phyloP scores from a whole-genome alignment of 2,113 vertebrate species.

The Sorex araneus region DNA sequence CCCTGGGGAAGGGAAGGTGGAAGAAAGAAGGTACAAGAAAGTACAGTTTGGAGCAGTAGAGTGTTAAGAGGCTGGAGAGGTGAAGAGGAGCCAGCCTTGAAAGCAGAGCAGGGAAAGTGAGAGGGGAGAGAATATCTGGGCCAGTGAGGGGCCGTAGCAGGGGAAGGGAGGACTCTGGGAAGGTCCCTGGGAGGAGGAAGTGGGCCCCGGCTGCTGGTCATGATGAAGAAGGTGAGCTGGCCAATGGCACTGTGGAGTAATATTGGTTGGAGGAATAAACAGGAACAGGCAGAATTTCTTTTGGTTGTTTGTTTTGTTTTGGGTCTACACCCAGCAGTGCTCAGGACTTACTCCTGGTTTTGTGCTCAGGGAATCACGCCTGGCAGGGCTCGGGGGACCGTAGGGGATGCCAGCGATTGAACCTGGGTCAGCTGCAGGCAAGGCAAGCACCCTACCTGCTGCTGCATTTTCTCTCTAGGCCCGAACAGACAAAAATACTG shows the following conservation, averaged over 20 bases:
- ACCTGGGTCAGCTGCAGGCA: too few species aligned
- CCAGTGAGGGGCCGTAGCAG: background rate
- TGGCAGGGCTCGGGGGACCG: too few species aligned
- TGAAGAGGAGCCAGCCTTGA: background rate
- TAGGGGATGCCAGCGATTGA: too few species aligned
- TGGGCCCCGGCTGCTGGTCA: background rate
- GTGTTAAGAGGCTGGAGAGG: background rate
- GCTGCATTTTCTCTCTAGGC: too few species aligned
- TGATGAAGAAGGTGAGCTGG: background rate
- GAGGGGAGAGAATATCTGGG: background rate
- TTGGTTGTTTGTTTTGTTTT: too few species aligned
- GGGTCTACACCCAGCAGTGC: too few species aligned
- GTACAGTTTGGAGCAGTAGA: background rate
- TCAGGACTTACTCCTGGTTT: too few species aligned
- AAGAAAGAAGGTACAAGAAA: background rate
- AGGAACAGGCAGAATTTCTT: background rate
- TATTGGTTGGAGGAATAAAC: background rate
- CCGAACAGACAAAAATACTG: conserved; percentile 2
- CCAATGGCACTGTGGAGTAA: background rate
- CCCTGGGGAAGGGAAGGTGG: background rate
- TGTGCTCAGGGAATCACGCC: too few species aligned
- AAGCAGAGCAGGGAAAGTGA: background rate
- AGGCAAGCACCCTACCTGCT: too few species aligned
- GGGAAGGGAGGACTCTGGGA: background rate
- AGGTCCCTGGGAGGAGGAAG: background rate